Evolutionary conservation across 2,113 vertebrate species (phyloP), one percentile per base, ranked within the genome.

Genomic region (Nansenia antarctica): DNA sequence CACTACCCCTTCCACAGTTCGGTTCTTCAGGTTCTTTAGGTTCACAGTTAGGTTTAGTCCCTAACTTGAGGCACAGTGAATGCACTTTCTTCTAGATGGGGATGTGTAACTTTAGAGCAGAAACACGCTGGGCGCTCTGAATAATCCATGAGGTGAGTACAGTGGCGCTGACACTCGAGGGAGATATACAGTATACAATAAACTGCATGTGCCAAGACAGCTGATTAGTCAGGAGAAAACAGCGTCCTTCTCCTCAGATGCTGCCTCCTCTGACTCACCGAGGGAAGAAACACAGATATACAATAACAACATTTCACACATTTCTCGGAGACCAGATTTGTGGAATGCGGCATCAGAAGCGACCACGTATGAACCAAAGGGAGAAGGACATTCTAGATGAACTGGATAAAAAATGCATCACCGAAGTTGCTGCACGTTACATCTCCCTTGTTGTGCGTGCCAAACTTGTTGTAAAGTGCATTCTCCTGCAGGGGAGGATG

Each of bases 191-290:
- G 75, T 67, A 78, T 84, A n/a, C n/a, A n/a, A n/a, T n/a, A n/a
- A n/a, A n/a, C n/a, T n/a, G n/a, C n/a, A 77, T 73, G 59, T 73
- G 73, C 27, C 47, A 53, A 22, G 53, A 55, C 53, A 55, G 22
- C 53, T 26, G 53, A 27, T 60, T 31, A 32, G n/a, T 60, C 58
- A 60, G 31, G 58, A n/a, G 20, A 72, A 86, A 74, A 52, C 73
- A 54, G 68, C 73, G 81, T 37, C 70, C 30, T 30, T 42, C 82
- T 63, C 82, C 26, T 86, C 73, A 79, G 78, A 82, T 72, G 83
- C 77, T 71, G 62, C 70, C 81, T 72, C 53, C 70, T 82, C 65
- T 88, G 86, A 88, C 72, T 90, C 86, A 88, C 80, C 60, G n/a
- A n/a, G n/a, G n/a, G n/a, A n/a, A n/a, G 80, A 72, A 83, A 83